Evolutionary conservation across 53 echinoderm and acorn worm species (phyloP), one percentile per base, ranked within the genome.

Genomic region (Echinometra lucunter): DNA sequence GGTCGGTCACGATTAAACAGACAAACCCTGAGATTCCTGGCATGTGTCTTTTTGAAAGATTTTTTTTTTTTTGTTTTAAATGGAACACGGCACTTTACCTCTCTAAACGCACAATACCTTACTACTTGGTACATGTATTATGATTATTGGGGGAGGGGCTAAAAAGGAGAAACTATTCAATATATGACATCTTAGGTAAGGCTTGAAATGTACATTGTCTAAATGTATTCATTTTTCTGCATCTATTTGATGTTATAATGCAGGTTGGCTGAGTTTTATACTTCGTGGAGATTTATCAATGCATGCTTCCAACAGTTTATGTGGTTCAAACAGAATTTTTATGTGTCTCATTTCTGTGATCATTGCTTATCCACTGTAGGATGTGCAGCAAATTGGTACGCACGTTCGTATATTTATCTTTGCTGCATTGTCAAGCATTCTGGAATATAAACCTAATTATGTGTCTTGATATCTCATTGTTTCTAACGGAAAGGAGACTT

Each of bases 301-400:
- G 81, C 81, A 81, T 81, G 81, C 81, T 81, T 81, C 81, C 81
- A 81, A 81, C 44, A 19, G 81, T 81, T 21, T 81, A 81, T 44
- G 38, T 81, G 44, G 28, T 21, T 12, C 1, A 69, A 69, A 69
- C 10, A 32, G 34, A 63, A 5, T 25, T 23, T 32, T 81, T 44
- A n/a, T n/a, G 81, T 81, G 81, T 81, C 81, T 81, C 40, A 44
- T 81, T 7, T 81, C 4, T 42, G 81, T 81, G 21, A 23, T 69
- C 12, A 69, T 69, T 34, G 32, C 69, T 69, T 12, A 69, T 32
- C 30, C 30, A 44, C 15, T 38, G 19, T 44, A 80, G 18, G 78
- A 78, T 78, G 40, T 37, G 78, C 78, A 78, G 78, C 78, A 78
- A 40, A 37, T 78, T 37, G 7, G 80, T 80, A 80, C 80, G 5